Evolutionary conservation across 2,888 invertebrate species (phyloP).

Genomic region (Epinotia demarniana): DNA sequence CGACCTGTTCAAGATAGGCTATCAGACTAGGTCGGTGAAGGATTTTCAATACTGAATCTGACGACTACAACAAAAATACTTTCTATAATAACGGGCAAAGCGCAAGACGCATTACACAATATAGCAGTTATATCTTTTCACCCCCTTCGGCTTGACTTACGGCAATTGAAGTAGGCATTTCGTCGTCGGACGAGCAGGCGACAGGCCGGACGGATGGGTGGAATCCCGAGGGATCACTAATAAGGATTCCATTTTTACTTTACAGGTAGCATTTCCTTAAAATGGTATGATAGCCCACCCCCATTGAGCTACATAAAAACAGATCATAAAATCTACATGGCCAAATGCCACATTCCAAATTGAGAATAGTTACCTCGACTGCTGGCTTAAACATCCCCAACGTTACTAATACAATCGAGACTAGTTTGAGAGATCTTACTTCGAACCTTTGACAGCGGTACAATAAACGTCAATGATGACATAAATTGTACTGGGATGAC

Average conservation of each 20-base stretch:
- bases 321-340: not conserved
- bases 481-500: too few relatives aligned
- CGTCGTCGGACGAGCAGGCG: not conserved
- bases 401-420: not conserved
- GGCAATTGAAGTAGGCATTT: not conserved
- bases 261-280: not conserved
- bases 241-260: conserved; percentile 2
- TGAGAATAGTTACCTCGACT: not conserved
- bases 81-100: not conserved
- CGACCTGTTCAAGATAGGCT: not conserved
- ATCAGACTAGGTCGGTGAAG: not conserved
- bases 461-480: too few relatives aligned
- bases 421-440: too few relatives aligned
- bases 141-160: not conserved
- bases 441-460: too few relatives aligned
- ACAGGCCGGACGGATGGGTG: not conserved
- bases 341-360: not conserved
- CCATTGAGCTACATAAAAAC: not conserved
- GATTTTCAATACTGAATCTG: not conserved
- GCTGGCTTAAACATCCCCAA: not conserved
- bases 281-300: not conserved
- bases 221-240: not conserved
- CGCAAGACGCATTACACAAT: not conserved
- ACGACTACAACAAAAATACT: not conserved
- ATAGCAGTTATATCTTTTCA: not conserved